Percentiles rank a stretch among this genome's conserved stretches.
phyloP scores from a whole-genome alignment of 2,888 invertebrate genomes.

The Cephus rjabovi region DNA sequence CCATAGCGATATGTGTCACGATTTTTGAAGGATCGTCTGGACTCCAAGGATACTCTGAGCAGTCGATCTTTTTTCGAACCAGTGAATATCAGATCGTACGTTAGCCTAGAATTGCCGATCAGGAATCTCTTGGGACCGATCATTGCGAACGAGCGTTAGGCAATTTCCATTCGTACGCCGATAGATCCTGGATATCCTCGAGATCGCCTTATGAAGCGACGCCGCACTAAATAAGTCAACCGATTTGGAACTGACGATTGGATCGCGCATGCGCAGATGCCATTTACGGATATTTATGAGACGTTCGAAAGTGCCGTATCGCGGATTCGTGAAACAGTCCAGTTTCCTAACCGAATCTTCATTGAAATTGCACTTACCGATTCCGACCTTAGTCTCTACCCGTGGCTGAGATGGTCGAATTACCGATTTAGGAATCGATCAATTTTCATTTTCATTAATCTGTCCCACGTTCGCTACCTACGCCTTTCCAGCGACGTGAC shows the following conservation, averaged over 20 bases:
- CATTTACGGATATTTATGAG: no score
- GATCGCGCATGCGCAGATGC: no score
- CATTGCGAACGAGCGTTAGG: background rate
- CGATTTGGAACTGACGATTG: background rate
- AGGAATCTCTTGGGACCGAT: background rate
- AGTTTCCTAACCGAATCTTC: no score
- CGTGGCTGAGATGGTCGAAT: no score
- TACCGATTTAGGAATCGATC: no score
- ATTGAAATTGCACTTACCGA: no score
- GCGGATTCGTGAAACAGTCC: no score
- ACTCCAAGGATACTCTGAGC: background rate
- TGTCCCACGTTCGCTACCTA: no score
- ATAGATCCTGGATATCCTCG: background rate
- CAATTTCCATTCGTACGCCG: background rate
- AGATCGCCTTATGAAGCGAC: background rate
- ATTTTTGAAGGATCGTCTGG: background rate
- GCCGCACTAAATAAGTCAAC: background rate
- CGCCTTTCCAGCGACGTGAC: no score
- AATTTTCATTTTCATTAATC: no score
- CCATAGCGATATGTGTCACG: background rate
- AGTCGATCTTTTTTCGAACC: background rate
- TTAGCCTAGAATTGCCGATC: background rate
- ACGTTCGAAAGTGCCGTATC: no score
- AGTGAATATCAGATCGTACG: background rate
- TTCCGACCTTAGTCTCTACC: no score